Conservation (phyloP, 2,888 invertebrate species). For the Lepas anatifera region DNA sequence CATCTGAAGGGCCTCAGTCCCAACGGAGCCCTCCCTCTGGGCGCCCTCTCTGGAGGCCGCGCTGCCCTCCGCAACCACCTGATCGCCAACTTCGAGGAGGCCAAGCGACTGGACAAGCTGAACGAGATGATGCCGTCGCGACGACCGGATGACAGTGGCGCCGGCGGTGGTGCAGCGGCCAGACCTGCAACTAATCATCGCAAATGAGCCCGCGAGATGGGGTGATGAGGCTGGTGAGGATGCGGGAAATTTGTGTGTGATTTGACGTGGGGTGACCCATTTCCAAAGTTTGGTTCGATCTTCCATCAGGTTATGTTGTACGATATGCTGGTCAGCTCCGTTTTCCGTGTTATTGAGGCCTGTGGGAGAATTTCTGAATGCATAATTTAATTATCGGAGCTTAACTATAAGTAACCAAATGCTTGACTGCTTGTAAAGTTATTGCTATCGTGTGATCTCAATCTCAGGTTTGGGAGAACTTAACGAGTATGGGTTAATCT, state of each 20-base stretch:
- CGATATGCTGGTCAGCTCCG: no score
- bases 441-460: no score
- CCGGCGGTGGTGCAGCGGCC: neutral
- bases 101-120: constrained; percentile 94
- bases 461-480: no score
- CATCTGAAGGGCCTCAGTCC: constrained; percentile 98
- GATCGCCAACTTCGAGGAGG: constrained; percentile 97
- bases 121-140: constrained; percentile 99
- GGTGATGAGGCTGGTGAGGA: neutral
- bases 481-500: no score
- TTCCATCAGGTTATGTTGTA: neutral
- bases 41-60: constrained; percentile 93
- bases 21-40: constrained; percentile 91
- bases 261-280: no score
- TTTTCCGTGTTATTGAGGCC: no score
- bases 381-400: no score
- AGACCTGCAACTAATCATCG: neutral
- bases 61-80: constrained; percentile 87
- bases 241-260: neutral
- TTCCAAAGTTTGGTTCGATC: neutral
- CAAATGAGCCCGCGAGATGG: neutral
- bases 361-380: no score
- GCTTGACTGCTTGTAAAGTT: no score
- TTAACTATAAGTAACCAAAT: no score
- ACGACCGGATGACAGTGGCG: constrained; percentile 70